These are phyloP conservation scores for Pyxicephalus adspersus DNA, from an alignment of 2,113 vertebrate genomes.

Conservation along the genomic window DNA sequence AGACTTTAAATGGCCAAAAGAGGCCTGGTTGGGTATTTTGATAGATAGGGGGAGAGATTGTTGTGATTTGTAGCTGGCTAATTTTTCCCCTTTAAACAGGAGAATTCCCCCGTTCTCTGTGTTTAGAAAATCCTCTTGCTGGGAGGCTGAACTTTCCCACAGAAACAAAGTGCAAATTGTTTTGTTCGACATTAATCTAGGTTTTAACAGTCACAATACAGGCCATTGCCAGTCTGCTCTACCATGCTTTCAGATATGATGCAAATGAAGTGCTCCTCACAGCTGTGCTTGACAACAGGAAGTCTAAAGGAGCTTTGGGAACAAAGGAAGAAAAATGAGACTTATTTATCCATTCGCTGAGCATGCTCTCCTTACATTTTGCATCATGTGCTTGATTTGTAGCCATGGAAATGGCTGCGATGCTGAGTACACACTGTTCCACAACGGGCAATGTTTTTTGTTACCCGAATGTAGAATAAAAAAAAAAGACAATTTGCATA, in stretches of 20 bases:
- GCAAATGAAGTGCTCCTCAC: slow-evolving; percentile 66
- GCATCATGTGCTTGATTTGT: slow-evolving; percentile 62
- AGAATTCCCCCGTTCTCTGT: slow-evolving; percentile 63
- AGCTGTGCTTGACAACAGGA: slow-evolving; percentile 73
- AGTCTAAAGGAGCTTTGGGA: slow-evolving; percentile 62
- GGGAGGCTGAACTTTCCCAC: slow-evolving; percentile 74
- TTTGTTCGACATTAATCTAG: slow-evolving; percentile 64
- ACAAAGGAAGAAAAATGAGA: slow-evolving; percentile 72
- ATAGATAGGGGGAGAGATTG: slow-evolving; percentile 58
- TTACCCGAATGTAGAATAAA: slow-evolving; percentile 15
- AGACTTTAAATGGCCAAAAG: slow-evolving; percentile 32
- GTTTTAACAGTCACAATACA: slow-evolving; percentile 56
- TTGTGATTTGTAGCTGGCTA: slow-evolving; percentile 60
- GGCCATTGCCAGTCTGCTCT: slow-evolving; percentile 61
- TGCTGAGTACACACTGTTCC: slow-evolving; percentile 59
- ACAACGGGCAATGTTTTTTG: slow-evolving; percentile 28
- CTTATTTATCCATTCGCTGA: slow-evolving; percentile 73
- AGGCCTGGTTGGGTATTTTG: slow-evolving; percentile 54
- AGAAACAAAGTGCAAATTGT: slow-evolving; percentile 67
- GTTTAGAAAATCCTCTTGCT: slow-evolving; percentile 63
- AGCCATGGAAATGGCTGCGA: slow-evolving; percentile 67
- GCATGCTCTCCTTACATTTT: slow-evolving; percentile 67
- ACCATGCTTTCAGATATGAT: slow-evolving; percentile 60
- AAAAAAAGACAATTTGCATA: slow-evolving; percentile 37
- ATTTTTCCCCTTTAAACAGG: slow-evolving; percentile 60